Base-by-base conservation (phyloP, 2,113 vertebrate genomes). In the Meles meles region DNA sequence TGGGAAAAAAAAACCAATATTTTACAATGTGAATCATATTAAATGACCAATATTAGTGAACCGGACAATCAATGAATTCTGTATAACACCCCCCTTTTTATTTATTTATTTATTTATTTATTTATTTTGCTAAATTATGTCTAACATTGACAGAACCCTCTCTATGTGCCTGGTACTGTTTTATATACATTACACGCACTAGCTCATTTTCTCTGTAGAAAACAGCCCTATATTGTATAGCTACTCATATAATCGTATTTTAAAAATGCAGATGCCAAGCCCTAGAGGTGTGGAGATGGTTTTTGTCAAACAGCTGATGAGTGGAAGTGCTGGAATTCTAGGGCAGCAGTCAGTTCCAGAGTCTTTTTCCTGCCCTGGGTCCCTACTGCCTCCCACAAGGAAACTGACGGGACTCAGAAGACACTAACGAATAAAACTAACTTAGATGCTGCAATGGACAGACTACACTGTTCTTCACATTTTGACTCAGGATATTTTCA, bases 291-390 rank as follows among this genome's bases (percentile, higher is more conserved):
- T 6, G 4, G 10, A 39, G 69, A 61, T 25, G n/a, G 3, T 10
- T 29, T 18, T 44, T 47, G 31, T 71, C 20, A 47, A 63, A 18
- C 0, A 52, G 18, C 34, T 63, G 2, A 1, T 29, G 17, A 23
- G 1, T 3, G 29, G 17, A 57, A 42, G 39, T 2, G 8, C 0
- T 34, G 59, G 37, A 1, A 37, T 44, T 14, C 23, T 12, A 57
- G 49, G n/a, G 9, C 39, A 29, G 15, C 1, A 1, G 7, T 31
- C 11, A 77, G 11, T 52, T n/a, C 2, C 27, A 17, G 12, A 29
- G 31, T 47, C 23, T 44, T 0, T 25, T 25, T 47, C 39, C 10
- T 13, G 12, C 4, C 39, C 10, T 18, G 0, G 2, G 63, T 63
- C 63, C 49, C 42, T 0, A 1, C 15, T 44, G 12, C 10, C 39